phyloP scores from a whole-genome alignment of 2,113 vertebrate species.

The Halcyon senegalensis region DNA sequence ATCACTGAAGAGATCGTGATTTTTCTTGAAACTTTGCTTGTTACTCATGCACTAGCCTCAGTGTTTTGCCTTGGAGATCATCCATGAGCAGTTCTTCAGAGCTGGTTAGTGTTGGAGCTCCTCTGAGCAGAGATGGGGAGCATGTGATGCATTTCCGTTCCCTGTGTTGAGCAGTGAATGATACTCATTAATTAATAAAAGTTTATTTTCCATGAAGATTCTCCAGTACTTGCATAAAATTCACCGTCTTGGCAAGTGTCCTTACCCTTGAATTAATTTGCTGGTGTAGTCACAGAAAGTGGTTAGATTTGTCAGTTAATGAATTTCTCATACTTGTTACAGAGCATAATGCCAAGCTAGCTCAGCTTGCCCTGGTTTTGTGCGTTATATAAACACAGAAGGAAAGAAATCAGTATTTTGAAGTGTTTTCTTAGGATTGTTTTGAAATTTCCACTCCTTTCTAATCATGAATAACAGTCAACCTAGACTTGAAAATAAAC shows the following conservation, averaged over 20 bases:
- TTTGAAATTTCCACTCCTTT: not conserved
- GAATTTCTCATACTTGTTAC: not conserved
- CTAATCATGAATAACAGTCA: not conserved
- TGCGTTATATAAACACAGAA: not conserved
- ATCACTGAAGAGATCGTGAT: conserved; percentile 54
- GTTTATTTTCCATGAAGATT: conserved; percentile 51
- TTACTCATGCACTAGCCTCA: conserved; percentile 2
- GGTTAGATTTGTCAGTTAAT: conserved; percentile 35
- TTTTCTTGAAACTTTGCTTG: conserved; percentile 23
- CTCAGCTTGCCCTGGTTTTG: not conserved
- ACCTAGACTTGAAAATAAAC: conserved; percentile 22
- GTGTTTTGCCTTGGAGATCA: not conserved
- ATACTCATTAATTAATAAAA: conserved; percentile 49
- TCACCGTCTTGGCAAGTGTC: conserved; percentile 7
- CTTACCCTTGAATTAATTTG: conserved; percentile 40
- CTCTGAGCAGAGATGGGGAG: conserved; percentile 3
- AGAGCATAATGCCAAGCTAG: not conserved
- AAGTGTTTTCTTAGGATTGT: not conserved
- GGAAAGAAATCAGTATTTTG: not conserved
- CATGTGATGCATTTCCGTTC: conserved; percentile 45
- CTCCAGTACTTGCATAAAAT: conserved; percentile 43
- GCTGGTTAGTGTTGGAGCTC: not conserved
- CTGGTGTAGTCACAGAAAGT: conserved; percentile 29
- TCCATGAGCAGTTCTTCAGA: conserved; percentile 15
- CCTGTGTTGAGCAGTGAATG: not conserved